phyloP scores from a whole-genome alignment of 2,888 invertebrate genomes.

The Nomada ruficornis region DNA sequence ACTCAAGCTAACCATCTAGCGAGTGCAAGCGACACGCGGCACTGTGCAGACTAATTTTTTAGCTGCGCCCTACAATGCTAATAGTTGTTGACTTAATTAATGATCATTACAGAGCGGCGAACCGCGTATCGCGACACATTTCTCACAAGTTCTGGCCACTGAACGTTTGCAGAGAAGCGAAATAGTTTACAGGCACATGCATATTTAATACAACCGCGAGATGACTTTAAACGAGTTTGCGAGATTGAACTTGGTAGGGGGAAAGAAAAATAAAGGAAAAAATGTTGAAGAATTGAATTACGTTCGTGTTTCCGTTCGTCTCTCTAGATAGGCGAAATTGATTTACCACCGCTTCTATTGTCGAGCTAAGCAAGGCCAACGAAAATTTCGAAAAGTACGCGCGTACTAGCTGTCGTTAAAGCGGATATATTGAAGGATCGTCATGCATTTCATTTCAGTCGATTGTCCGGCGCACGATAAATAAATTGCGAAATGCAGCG shows the following conservation, averaged over 20 bases:
- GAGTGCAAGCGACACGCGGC: slow-evolving; percentile 10
- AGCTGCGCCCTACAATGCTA: slow-evolving; percentile 26
- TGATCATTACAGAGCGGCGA: slow-evolving; percentile 36
- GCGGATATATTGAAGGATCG: not conserved
- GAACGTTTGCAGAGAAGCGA: not conserved
- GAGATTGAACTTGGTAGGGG: not conserved
- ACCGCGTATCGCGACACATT: slow-evolving; percentile 21
- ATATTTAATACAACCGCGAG: not conserved
- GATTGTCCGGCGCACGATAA: not conserved
- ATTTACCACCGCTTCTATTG: not conserved
- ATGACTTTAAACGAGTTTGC: not conserved
- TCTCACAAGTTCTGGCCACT: not conserved
- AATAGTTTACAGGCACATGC: not conserved
- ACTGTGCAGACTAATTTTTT: slow-evolving; percentile 28
- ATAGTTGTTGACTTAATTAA: slow-evolving; percentile 60
- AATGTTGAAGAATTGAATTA: slow-evolving; percentile 1
- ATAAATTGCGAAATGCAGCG: too few species aligned
- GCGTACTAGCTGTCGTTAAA: not conserved
- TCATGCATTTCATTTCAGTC: not conserved
- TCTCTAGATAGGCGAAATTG: not conserved
- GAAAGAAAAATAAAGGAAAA: too few species aligned
- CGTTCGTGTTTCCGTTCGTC: slow-evolving; percentile 3
- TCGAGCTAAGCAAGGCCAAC: not conserved
- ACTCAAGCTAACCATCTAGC: not conserved
- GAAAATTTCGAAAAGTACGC: not conserved